phyloP scores from a whole-genome alignment of 2,113 vertebrate species.

The Pituophis catenifer region DNA sequence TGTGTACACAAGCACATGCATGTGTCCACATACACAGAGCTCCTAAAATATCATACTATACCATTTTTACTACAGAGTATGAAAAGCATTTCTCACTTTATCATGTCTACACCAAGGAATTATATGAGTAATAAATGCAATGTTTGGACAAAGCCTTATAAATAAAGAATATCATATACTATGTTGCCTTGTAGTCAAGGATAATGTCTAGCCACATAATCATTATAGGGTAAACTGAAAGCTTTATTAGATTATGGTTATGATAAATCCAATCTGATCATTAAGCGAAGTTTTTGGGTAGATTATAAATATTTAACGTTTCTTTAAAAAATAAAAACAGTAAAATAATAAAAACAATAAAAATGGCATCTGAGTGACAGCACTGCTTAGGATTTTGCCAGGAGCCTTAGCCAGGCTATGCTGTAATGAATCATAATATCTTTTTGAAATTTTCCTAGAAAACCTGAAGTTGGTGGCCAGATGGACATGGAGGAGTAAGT shows the following conservation, averaged over 20 bases:
- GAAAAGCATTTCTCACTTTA: neutral
- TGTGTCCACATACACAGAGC: neutral
- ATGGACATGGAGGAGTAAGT: neutral
- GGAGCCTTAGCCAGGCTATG: neutral
- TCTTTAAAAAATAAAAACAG: neutral
- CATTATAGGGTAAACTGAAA: neutral
- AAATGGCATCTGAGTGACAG: neutral
- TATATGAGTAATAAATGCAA: neutral
- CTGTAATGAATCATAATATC: neutral
- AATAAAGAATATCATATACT: neutral
- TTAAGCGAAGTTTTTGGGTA: neutral
- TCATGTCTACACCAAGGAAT: neutral
- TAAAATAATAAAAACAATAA: neutral
- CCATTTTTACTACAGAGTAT: neutral
- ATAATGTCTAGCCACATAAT: neutral
- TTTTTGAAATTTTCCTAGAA: neutral
- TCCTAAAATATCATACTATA: neutral
- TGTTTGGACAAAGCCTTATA: neutral
- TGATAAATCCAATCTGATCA: neutral
- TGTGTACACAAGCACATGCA: neutral
- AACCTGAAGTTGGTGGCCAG: neutral
- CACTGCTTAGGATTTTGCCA: neutral
- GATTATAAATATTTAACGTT: neutral
- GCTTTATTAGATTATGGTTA: neutral
- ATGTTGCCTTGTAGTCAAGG: neutral